Evolutionary conservation across 2,113 vertebrate genomes (phyloP), one percentile per base, ranked within the genome.

Genomic region (Chrysochloris asiatica): DNA sequence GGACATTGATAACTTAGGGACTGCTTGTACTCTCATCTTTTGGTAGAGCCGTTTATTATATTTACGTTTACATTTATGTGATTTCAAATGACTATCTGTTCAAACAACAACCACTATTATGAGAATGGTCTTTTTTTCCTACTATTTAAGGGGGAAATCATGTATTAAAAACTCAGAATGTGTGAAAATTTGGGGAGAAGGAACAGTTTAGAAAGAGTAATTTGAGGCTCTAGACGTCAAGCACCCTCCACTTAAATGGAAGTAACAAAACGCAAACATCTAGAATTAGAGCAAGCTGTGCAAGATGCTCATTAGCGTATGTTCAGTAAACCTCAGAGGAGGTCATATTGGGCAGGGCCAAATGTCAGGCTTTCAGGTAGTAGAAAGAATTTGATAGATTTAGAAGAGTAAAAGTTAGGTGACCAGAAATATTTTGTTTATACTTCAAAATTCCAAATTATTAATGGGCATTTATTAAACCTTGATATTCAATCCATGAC

Each of bases 11-110:
- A 63, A 33, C 11, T 30, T 12, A 8, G 61, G 30, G 30, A 63
- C 30, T 63, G 30, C 61, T 14, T 63, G 30, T 63, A 54, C 83
- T 76, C 21, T 76, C 33, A 12, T 43, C 67, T 89, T 14, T 78
- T 91, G 13, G 17, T 38, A 67, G 36, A 30, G 41, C 5, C 17
- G 43, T 54, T 77, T 77, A 26, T 69, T n/a, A n/a, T n/a, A n/a
- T n/a, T n/a, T n/a, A n/a, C n/a, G n/a, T n/a, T 61, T 48, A 43
- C 30, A 11, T 22, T 45, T 9, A 41, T 78, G 36, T 30, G 11
- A 69, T 19, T 24, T 90, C 82, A 61, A 75, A 83, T 90, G 79
- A 47, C 5, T 63, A 78, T 92, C 11, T 11, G 43, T 90, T 61
- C 3, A 9, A 14, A 67, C 3, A n/a, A 28, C 73, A 36, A 54